These are phyloP conservation scores for Lordiphosa mommai DNA, from an alignment of 1,140 invertebrate species.

Conservation along the genomic window DNA sequence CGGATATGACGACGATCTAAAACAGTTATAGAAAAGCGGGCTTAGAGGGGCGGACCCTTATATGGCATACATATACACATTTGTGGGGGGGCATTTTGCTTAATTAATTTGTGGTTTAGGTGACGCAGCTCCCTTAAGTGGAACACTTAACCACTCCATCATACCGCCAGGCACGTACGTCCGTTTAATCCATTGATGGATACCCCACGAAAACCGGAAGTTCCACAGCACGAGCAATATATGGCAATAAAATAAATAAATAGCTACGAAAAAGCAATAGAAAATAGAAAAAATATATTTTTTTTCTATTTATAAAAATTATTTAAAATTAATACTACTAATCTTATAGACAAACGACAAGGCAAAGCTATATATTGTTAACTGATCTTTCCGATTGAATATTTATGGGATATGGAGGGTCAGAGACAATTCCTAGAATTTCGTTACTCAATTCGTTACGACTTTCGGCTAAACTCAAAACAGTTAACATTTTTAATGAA, in stretches of 20 bases:
- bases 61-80: conserved; percentile 39
- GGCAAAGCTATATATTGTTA: no score
- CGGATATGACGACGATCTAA: conserved; percentile 45
- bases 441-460: no score
- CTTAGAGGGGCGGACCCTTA: conserved; percentile 11
- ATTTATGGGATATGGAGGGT: no score
- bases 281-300: background rate
- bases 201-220: conserved; percentile 3
- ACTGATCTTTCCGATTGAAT: no score
- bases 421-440: no score
- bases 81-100: conserved; percentile 17
- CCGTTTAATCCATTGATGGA: conserved; percentile 8
- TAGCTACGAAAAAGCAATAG: background rate
- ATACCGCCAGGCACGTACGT: conserved; percentile 9
- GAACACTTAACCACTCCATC: conserved; percentile 18
- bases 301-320: no score
- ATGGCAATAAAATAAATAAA: background rate
- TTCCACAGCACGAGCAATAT: background rate
- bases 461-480: no score
- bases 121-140: conserved; percentile 48
- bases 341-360: no score
- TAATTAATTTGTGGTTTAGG: conserved; percentile 43
- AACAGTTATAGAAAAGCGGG: conserved; percentile 17
- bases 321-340: no score
- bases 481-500: no score